A percentile compares a stretch with the other conserved stretches of the same genome.
phyloP scores from a whole-genome alignment of 2,113 vertebrate species.

The Grallaria varia region DNA sequence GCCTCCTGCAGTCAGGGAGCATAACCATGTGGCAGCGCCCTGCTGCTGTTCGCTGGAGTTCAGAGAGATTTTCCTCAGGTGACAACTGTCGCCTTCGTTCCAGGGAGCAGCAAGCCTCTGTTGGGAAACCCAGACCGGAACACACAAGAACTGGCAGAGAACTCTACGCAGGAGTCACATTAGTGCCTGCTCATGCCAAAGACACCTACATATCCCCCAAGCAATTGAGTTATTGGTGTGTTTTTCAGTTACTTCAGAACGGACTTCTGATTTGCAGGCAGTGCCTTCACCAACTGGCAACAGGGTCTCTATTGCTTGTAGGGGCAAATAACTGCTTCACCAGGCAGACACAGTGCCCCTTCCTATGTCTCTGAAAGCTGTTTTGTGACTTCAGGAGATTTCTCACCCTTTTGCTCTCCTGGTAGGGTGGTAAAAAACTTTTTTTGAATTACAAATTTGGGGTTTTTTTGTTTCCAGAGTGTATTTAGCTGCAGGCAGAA shows the following conservation, averaged over 20 bases:
- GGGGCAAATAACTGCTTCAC: background rate
- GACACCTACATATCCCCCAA: background rate
- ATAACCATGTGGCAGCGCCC: background rate
- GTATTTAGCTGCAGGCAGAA: background rate
- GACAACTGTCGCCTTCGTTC: background rate
- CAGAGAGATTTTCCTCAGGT: background rate
- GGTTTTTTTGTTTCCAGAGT: background rate
- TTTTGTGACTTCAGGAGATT: background rate
- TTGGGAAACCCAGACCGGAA: background rate
- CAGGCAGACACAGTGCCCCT: background rate
- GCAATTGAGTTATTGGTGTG: background rate
- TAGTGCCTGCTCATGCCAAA: background rate
- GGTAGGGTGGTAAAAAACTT: background rate
- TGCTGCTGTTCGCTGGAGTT: background rate
- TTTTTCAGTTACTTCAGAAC: background rate
- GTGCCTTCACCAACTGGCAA: background rate
- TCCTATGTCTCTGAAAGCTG: background rate
- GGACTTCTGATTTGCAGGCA: background rate
- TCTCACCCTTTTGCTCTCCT: background rate
- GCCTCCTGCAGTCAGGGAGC: accelerated
- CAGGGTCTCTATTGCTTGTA: background rate
- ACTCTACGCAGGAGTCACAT: background rate
- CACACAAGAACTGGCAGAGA: background rate
- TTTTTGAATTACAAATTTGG: background rate
- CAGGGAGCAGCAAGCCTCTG: background rate